Evolutionary conservation across 2,888 invertebrate species (phyloP).

Genomic region (Stenchaetothrips biformis): DNA sequence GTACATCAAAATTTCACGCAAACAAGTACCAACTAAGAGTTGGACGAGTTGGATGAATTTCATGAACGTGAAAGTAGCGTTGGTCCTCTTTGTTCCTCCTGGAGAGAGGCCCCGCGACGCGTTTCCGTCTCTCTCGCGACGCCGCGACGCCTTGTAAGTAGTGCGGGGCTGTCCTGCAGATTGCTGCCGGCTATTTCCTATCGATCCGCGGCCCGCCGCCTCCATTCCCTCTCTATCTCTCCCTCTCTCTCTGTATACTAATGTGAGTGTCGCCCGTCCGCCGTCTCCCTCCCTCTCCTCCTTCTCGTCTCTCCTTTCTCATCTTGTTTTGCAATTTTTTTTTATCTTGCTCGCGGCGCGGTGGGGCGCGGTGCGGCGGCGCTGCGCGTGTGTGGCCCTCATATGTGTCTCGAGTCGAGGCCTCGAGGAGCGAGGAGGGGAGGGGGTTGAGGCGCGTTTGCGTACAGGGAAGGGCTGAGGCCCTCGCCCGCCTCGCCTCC

Average conservation of each 20-base stretch:
- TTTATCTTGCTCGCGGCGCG: constrained; percentile 20
- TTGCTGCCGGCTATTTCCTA: constrained; percentile 15
- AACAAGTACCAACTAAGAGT: too few species aligned
- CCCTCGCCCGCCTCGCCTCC: background rate
- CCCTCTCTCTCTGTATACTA: constrained; percentile 6
- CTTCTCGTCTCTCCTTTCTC: constrained; percentile 14
- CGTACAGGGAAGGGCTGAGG: background rate
- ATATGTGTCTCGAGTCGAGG: background rate
- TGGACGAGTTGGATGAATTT: too few species aligned
- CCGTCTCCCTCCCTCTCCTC: constrained; percentile 5
- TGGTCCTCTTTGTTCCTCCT: too few species aligned
- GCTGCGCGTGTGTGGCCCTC: constrained; percentile 15
- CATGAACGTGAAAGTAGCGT: too few species aligned
- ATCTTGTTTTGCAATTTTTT: constrained; percentile 25
- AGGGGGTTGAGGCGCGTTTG: background rate
- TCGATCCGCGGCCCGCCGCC: constrained; percentile 8
- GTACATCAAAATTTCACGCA: too few species aligned
- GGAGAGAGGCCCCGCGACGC: background rate
- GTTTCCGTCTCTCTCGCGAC: background rate
- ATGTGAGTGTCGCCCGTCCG: constrained; percentile 6
- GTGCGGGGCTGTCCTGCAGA: constrained; percentile 1
- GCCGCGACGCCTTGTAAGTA: background rate
- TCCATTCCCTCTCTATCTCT: background rate
- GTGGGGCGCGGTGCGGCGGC: background rate
- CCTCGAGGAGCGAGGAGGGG: background rate